These are phyloP conservation scores for Pachycephus smyrnensis DNA, from an alignment of 2,888 invertebrate genomes.

Conservation along the genomic window DNA sequence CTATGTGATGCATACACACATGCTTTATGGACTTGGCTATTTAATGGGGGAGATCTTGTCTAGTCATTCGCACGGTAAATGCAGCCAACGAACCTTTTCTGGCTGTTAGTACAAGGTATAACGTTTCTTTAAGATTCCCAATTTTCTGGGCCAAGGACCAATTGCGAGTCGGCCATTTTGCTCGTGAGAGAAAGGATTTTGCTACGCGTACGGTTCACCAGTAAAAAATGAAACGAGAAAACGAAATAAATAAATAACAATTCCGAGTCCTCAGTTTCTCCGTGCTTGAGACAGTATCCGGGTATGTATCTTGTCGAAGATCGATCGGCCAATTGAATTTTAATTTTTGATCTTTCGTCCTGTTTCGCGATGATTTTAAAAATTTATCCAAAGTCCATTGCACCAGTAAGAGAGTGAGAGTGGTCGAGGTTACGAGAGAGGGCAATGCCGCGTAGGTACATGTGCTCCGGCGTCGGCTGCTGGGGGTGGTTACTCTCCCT, in stretches of 20 bases:
- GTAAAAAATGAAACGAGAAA: neutral
- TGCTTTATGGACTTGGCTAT: neutral
- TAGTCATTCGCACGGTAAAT: neutral
- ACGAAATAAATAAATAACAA: neutral
- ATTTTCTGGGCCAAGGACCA: neutral
- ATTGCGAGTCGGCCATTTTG: neutral
- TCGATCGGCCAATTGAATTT: neutral
- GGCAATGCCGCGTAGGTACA: conserved; percentile 35
- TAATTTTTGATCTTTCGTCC: neutral
- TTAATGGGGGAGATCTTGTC: neutral
- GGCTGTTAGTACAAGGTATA: neutral
- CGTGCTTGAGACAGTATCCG: neutral
- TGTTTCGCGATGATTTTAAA: neutral
- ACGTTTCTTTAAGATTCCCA: neutral
- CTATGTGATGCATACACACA: neutral
- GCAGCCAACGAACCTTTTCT: neutral
- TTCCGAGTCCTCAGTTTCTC: neutral
- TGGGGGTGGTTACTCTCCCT: conserved; percentile 34
- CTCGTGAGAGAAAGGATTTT: neutral
- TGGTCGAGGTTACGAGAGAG: conserved; percentile 26
- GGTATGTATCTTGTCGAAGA: neutral
- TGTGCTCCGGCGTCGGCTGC: conserved; percentile 25
- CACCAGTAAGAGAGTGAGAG: conserved; percentile 30
- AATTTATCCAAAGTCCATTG: neutral
- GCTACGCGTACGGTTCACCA: neutral